Conservation (phyloP, 2,797 vertebrate species). For the Tangara arthus region DNA sequence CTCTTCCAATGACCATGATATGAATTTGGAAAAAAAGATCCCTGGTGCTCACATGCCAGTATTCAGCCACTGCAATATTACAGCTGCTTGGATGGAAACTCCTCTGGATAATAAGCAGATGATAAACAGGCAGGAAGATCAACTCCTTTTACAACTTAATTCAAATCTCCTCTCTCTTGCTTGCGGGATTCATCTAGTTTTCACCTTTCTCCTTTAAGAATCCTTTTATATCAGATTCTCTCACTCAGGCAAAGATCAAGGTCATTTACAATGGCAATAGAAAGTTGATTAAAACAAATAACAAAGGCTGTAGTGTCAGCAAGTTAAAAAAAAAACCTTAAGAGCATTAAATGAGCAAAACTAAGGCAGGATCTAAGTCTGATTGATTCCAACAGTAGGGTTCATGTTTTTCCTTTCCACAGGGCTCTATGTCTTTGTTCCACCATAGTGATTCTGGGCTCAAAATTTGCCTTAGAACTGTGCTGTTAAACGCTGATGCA, state of each 20-base stretch:
- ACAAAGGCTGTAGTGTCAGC: not conserved
- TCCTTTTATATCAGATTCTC: not conserved
- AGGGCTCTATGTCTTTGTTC: not conserved
- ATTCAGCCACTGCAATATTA: not conserved
- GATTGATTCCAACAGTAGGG: not conserved
- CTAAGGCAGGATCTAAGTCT: not conserved
- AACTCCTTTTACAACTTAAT: not conserved
- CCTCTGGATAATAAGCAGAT: not conserved
- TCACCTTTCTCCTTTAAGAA: not conserved
- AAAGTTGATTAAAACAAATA: constrained; percentile 25
- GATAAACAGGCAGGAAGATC: not conserved
- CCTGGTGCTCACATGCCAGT: not conserved
- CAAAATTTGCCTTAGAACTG: not conserved
- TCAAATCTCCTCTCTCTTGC: not conserved
- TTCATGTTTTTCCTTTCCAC: not conserved
- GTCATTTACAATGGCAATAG: constrained; percentile 9
- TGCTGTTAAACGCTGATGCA: not conserved
- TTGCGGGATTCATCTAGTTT: constrained; percentile 14
- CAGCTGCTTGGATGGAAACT: not conserved
- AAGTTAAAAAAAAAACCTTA: not conserved
- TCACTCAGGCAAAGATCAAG: constrained; percentile 8
- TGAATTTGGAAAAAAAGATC: not conserved
- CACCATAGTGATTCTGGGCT: not conserved
- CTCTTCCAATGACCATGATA: not conserved
- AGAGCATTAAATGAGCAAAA: not conserved